Evolutionary conservation across 2,888 invertebrate species (phyloP).

Genomic region (Eupeodes luniger): DNA sequence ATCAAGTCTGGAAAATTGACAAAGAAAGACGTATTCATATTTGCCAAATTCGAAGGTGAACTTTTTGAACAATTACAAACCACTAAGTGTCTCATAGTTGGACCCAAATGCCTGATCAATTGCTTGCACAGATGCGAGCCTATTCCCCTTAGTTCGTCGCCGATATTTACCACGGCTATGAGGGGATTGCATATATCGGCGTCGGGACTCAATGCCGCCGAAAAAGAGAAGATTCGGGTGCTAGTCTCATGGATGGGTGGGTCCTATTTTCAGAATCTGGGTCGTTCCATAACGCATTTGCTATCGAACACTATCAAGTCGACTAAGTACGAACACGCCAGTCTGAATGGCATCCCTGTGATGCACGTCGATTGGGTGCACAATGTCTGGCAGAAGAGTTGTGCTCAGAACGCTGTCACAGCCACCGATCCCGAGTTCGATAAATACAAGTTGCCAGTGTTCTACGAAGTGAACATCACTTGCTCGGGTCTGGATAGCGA

Average conservation of each 20-base stretch:
- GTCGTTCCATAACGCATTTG: conserved; percentile 90
- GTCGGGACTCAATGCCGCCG: conserved; percentile 86
- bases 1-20: conserved; percentile 86
- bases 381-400: conserved; percentile 91
- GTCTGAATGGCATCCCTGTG: conserved; percentile 86
- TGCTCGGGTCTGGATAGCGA: conserved; percentile 87
- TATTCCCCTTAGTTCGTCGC: conserved; percentile 90
- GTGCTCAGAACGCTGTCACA: conserved; percentile 85
- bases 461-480: conserved; percentile 91
- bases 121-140: conserved; percentile 89
- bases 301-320: conserved; percentile 91
- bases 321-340: conserved; percentile 89
- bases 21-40: conserved; percentile 90
- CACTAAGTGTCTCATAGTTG: conserved; percentile 90
- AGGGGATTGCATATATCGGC: conserved; percentile 88
- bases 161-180: conserved; percentile 94
- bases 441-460: conserved; percentile 88
- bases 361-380: conserved; percentile 92
- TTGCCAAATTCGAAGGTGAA: conserved; percentile 91
- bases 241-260: conserved; percentile 92
- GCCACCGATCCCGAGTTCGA: conserved; percentile 88
- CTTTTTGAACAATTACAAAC: conserved; percentile 87
- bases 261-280: conserved; percentile 87
- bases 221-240: conserved; percentile 86
- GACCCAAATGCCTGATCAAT: conserved; percentile 91